Conservation (phyloP, 2,113 vertebrate species). For the Otocyon megalotis region DNA sequence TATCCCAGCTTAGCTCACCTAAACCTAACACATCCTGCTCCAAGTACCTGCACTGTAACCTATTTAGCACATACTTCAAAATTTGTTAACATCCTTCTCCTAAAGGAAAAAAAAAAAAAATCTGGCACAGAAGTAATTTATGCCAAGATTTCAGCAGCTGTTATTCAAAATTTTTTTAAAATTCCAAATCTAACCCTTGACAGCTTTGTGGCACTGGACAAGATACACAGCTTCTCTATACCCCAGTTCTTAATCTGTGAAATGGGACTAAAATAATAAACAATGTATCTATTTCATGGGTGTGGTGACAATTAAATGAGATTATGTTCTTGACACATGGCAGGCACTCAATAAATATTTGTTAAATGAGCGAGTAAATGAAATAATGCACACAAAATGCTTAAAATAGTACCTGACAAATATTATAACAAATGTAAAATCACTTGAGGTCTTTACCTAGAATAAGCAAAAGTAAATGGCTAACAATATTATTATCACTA, state of each 20-base stretch:
- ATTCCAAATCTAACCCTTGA: slow-evolving; percentile 7
- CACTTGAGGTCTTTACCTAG: neutral
- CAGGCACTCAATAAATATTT: neutral
- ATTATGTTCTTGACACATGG: neutral
- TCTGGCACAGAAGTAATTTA: neutral
- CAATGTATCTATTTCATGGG: neutral
- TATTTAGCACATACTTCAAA: neutral
- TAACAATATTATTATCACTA: slow-evolving; percentile 15
- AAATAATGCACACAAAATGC: neutral
- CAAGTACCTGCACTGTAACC: neutral
- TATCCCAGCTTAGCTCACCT: neutral
- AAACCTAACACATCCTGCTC: neutral
- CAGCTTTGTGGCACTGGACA: neutral
- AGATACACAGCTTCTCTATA: neutral
- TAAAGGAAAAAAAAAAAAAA: neutral
- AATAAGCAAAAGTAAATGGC: slow-evolving; percentile 31
- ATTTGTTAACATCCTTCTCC: neutral
- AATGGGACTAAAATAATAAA: slow-evolving; percentile 37
- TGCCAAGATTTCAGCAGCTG: neutral
- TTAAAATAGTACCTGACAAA: neutral
- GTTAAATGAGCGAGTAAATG: neutral
- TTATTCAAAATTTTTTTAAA: neutral
- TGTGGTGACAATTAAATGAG: slow-evolving; percentile 4
- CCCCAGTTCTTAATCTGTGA: neutral
- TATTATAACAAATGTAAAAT: slow-evolving; percentile 21